These are phyloP conservation scores for Protobothrops flavoviridis DNA, from an alignment of 2,113 vertebrate species.

Conservation along the genomic window DNA sequence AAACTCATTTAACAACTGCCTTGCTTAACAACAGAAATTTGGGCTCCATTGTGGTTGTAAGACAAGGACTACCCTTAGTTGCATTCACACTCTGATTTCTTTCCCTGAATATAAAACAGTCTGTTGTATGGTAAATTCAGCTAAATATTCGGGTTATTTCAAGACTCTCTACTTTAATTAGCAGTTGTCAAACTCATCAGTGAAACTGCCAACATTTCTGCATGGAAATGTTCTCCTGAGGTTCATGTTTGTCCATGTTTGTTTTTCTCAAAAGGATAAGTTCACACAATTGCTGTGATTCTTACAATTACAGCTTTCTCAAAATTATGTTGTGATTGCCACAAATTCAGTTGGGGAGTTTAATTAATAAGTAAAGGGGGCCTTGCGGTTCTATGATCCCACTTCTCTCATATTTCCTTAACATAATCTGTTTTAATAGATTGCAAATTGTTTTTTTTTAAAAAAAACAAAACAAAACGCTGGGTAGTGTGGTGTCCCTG, in stretches of 20 bases:
- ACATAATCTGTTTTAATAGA: neutral
- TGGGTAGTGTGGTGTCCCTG: neutral
- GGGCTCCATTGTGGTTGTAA: neutral
- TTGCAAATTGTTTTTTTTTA: neutral
- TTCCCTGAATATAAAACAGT: neutral
- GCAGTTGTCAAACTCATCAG: neutral
- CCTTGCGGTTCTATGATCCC: neutral
- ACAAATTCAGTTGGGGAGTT: neutral
- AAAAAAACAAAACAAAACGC: neutral
- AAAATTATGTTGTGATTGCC: neutral
- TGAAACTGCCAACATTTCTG: neutral
- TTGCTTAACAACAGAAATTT: neutral
- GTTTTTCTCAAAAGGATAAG: neutral
- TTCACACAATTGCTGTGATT: neutral
- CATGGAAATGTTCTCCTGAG: neutral
- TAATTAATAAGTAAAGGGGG: neutral
- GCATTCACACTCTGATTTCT: neutral
- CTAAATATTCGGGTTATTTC: neutral
- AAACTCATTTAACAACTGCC: neutral
- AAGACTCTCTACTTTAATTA: neutral
- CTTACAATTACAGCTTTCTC: neutral
- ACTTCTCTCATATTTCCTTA: neutral
- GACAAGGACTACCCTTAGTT: neutral
- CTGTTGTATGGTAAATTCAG: neutral
- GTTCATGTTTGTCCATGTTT: neutral